Percentiles rank a stretch among this genome's conserved stretches.
Evolutionary conservation across 2,797 vertebrate species (phyloP).

Genomic region (Anguilla marmorata): DNA sequence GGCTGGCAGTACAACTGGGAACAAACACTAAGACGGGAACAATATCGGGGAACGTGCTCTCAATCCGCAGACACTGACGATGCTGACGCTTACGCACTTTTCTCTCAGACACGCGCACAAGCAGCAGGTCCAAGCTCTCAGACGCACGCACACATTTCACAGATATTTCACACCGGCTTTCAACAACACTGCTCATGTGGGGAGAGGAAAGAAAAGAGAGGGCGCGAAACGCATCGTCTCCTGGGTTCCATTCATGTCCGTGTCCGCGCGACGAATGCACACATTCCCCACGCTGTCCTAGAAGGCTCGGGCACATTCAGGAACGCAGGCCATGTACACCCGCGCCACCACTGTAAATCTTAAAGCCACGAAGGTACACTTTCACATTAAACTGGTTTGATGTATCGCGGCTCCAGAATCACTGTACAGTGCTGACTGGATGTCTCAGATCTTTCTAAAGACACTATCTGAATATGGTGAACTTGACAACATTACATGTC

Average conservation of each 20-base stretch:
- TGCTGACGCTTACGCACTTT: neutral
- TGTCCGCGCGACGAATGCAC: slow-evolving; percentile 36
- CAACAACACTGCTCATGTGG: slow-evolving; percentile 30
- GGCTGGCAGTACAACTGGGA: slow-evolving; percentile 27
- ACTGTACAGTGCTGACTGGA: slow-evolving; percentile 56
- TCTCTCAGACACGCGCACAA: neutral
- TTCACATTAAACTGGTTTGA: slow-evolving; percentile 63
- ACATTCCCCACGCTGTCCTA: slow-evolving; percentile 12
- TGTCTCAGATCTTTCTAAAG: slow-evolving; percentile 48
- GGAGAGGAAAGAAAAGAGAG: slow-evolving; percentile 17
- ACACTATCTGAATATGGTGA: slow-evolving; percentile 51
- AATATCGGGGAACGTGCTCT: slow-evolving; percentile 47
- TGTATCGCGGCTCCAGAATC: slow-evolving; percentile 57
- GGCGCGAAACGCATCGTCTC: slow-evolving; percentile 33
- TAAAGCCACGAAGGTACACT: slow-evolving; percentile 63
- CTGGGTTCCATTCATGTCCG: slow-evolving; percentile 38
- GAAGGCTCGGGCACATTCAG: slow-evolving; percentile 25
- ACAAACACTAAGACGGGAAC: slow-evolving; percentile 51
- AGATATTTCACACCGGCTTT: slow-evolving; percentile 20
- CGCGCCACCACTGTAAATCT: slow-evolving; percentile 44
- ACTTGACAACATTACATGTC: slow-evolving; percentile 23
- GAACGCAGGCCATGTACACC: slow-evolving; percentile 18
- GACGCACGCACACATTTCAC: slow-evolving; percentile 41
- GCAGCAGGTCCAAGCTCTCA: slow-evolving; percentile 44
- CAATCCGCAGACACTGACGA: slow-evolving; percentile 16